Evolutionary conservation across 2,888 invertebrate species (phyloP).

Genomic region (Mechanitis mazaeus): DNA sequence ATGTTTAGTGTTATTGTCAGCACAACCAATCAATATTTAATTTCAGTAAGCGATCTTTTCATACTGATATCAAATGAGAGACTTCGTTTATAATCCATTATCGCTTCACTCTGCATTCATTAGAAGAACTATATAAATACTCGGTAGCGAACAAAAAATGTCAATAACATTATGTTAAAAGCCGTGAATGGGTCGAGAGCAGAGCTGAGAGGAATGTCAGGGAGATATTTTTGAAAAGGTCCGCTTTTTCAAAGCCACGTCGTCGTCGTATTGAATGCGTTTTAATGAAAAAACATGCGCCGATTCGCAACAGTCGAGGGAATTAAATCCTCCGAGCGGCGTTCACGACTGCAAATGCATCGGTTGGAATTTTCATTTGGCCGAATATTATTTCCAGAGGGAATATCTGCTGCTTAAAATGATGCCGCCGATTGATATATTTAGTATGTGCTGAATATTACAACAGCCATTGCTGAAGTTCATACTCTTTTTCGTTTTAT

Average conservation of each 20-base stretch:
- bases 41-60: conserved; percentile 1
- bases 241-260: conserved; percentile 71
- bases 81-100: conserved; percentile 16
- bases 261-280: conserved; percentile 75
- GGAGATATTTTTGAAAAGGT: conserved; percentile 73
- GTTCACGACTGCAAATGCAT: conserved; percentile 54
- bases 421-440: conserved; percentile 47
- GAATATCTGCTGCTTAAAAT: conserved; percentile 53
- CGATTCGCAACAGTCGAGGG: conserved; percentile 75
- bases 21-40: not conserved
- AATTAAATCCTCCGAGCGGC: conserved; percentile 63
- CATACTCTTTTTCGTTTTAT: not conserved
- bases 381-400: conserved; percentile 66
- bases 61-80: not conserved
- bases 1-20: no score
- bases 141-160: conserved; percentile 30
- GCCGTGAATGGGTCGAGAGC: conserved; percentile 54
- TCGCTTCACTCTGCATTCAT: conserved; percentile 21
- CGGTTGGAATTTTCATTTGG: conserved; percentile 71
- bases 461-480: conserved; percentile 6
- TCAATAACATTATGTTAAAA: conserved; percentile 42
- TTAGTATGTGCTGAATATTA: conserved; percentile 37
- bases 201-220: conserved; percentile 64
- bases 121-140: conserved; percentile 13
- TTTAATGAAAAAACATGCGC: conserved; percentile 77